phyloP scores from a whole-genome alignment of 2,113 vertebrate genomes.

The Gallinago paraguaiae region DNA sequence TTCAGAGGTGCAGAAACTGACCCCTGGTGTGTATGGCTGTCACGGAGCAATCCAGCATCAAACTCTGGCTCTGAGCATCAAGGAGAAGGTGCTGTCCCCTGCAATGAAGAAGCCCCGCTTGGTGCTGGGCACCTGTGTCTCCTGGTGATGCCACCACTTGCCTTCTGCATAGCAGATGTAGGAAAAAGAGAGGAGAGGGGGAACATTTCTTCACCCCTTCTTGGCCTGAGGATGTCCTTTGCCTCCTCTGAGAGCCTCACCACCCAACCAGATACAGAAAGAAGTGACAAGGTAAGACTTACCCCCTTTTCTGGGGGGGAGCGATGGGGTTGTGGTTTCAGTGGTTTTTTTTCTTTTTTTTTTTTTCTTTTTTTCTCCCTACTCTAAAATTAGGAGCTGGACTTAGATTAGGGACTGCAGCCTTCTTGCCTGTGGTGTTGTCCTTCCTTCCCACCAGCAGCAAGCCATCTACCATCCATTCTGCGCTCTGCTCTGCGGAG shows the following conservation, averaged over 20 bases:
- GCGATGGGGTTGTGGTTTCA: background rate
- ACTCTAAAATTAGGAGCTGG: background rate
- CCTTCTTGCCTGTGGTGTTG: background rate
- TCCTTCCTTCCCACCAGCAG: background rate
- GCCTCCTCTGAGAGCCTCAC: background rate
- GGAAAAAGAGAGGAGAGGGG: rapidly evolving
- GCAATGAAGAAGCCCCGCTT: background rate
- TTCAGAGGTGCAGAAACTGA: background rate
- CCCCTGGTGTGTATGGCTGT: background rate
- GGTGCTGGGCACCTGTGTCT: background rate
- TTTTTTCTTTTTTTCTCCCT: too few species aligned
- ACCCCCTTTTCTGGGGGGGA: background rate
- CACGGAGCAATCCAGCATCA: background rate
- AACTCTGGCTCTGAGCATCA: background rate
- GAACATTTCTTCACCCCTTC: background rate
- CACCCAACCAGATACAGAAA: background rate
- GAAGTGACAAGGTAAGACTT: background rate
- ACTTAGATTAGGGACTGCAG: background rate
- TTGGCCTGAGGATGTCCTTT: background rate
- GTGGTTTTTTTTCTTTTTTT: background rate
- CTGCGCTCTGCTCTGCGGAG: background rate
- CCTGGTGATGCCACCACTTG: background rate
- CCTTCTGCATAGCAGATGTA: background rate
- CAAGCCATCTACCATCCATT: background rate
- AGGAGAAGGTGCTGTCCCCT: background rate